phyloP scores from a whole-genome alignment of 2,888 invertebrate genomes.

The Epinotia nisella region DNA sequence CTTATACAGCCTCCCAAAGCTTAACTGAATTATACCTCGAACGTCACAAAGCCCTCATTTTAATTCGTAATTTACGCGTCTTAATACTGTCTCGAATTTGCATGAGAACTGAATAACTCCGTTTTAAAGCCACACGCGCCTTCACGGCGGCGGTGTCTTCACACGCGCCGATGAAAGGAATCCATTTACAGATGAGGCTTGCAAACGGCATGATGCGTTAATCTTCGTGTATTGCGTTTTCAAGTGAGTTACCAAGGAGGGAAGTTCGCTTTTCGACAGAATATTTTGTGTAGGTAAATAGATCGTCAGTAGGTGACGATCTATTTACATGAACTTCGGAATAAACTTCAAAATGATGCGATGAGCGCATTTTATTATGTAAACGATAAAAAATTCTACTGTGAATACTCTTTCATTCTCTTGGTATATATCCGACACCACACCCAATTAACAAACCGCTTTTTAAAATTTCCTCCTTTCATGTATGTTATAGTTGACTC shows the following conservation, averaged over 20 bases:
- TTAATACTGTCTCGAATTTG: constrained; percentile 55
- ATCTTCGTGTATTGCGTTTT: constrained; percentile 6
- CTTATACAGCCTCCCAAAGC: constrained; percentile 11
- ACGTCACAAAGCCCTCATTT: constrained; percentile 18
- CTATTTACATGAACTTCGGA: background rate
- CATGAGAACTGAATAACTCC: constrained; percentile 59
- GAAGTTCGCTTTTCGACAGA: background rate
- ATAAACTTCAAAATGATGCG: too few relatives aligned
- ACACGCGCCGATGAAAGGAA: constrained; percentile 15
- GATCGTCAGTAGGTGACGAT: too few relatives aligned
- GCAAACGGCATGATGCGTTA: constrained; percentile 24
- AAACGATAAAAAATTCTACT: too few relatives aligned
- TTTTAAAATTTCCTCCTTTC: too few relatives aligned
- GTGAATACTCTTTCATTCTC: too few relatives aligned
- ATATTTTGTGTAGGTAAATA: background rate
- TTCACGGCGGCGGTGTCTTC: constrained; percentile 19
- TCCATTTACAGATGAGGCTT: constrained; percentile 14
- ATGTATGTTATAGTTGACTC: too few relatives aligned
- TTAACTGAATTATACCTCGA: constrained; percentile 11
- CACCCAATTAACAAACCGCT: too few relatives aligned
- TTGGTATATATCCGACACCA: too few relatives aligned
- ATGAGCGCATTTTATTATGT: too few relatives aligned
- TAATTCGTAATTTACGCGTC: constrained; percentile 54
- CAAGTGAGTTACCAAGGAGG: background rate
- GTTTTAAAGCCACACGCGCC: constrained; percentile 20